Evolutionary conservation across 2,797 vertebrate species (phyloP).

Genomic region (Acrossocheilus fasciatus): DNA sequence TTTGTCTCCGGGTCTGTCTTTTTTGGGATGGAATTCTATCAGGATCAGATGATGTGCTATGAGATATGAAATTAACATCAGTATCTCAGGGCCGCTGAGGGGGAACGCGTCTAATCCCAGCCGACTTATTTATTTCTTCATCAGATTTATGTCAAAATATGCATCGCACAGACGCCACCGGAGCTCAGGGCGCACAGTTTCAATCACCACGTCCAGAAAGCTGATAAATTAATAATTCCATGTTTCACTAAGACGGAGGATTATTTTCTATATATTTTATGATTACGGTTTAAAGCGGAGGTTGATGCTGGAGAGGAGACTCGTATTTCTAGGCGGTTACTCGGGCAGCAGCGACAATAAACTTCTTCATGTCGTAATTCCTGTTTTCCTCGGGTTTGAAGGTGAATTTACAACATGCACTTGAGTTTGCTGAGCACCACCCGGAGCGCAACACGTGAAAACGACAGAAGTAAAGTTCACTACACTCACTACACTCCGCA

Average conservation of each 20-base stretch:
- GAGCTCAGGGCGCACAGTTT: slow-evolving; percentile 41
- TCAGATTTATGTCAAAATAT: slow-evolving; percentile 55
- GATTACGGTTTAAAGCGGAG: slow-evolving; percentile 27
- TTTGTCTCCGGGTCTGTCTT: slow-evolving; percentile 42
- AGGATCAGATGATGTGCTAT: slow-evolving; percentile 59
- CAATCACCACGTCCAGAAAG: slow-evolving; percentile 43
- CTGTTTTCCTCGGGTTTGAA: slow-evolving; percentile 6
- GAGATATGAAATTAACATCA: slow-evolving; percentile 67
- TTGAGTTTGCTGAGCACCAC: neutral
- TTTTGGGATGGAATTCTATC: slow-evolving; percentile 54
- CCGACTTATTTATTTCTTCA: slow-evolving; percentile 54
- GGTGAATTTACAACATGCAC: slow-evolving; percentile 16
- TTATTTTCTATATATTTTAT: slow-evolving; percentile 47
- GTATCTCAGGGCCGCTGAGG: slow-evolving; percentile 57
- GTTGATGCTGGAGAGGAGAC: slow-evolving; percentile 31
- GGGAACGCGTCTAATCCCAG: slow-evolving; percentile 48
- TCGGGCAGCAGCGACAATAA: slow-evolving; percentile 19
- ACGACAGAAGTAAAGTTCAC: neutral
- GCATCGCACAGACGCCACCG: slow-evolving; percentile 21
- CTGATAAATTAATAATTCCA: slow-evolving; percentile 55
- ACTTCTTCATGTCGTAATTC: slow-evolving; percentile 40
- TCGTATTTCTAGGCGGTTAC: slow-evolving; percentile 32
- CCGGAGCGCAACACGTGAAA: neutral
- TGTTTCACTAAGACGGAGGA: slow-evolving; percentile 39
- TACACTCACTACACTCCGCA: neutral